Evolutionary conservation across 2,888 invertebrate genomes (phyloP).

Genomic region (Glyphotaelius pellucidus): DNA sequence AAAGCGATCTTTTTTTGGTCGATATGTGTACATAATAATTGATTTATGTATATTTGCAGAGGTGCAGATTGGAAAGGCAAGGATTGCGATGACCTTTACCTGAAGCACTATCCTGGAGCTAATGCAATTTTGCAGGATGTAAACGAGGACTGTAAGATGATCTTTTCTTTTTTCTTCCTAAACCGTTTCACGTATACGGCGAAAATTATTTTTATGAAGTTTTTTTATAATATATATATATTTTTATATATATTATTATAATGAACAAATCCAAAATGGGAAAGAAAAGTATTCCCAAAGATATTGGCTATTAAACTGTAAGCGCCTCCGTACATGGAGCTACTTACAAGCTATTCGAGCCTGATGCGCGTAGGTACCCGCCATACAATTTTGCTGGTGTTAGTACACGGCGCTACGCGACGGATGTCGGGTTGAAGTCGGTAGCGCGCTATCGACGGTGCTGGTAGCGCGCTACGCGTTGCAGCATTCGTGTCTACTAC

Average conservation of each 20-base stretch:
- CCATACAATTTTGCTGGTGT: too few relatives aligned
- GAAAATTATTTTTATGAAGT: background rate
- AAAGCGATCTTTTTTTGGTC: background rate
- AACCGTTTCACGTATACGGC: background rate
- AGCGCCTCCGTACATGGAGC: too few relatives aligned
- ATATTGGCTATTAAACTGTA: background rate
- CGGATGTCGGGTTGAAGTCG: too few relatives aligned
- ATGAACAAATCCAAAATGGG: background rate
- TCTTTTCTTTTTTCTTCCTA: background rate
- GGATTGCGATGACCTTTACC: slow-evolving; percentile 69
- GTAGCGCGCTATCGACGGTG: too few relatives aligned
- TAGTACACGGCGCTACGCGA: too few relatives aligned
- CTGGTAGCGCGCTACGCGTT: too few relatives aligned
- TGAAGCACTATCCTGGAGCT: slow-evolving; percentile 68
- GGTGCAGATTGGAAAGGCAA: slow-evolving; percentile 70
- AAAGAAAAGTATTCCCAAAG: background rate
- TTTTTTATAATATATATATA: too few relatives aligned
- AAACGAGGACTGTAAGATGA: slow-evolving; percentile 67
- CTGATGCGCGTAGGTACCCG: too few relatives aligned
- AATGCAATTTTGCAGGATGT: slow-evolving; percentile 67
- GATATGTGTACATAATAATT: background rate
- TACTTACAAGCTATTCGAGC: too few relatives aligned
- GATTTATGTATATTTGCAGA: slow-evolving; percentile 61
- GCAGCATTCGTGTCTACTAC: too few relatives aligned
- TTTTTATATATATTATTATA: background rate